Conservation (phyloP, 2,113 vertebrate species). For the Seriola dumerili region DNA sequence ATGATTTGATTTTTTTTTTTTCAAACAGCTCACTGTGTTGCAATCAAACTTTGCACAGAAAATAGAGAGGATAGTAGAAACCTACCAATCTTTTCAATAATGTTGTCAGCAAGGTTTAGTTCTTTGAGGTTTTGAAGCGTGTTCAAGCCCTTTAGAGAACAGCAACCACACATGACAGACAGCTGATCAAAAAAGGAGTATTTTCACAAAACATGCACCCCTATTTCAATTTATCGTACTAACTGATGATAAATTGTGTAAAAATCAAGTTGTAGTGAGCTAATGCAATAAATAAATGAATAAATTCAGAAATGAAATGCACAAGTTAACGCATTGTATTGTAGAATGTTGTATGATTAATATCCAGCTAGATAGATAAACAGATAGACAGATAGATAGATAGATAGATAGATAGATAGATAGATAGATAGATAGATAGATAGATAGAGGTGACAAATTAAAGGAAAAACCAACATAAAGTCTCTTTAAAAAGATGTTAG, state of each 20-base stretch:
- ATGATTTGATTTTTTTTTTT: slow-evolving; percentile 31
- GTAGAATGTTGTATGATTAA: too few relatives aligned
- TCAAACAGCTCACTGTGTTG: slow-evolving; percentile 19
- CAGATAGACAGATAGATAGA: not conserved
- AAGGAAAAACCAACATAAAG: too few relatives aligned
- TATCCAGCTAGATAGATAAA: too few relatives aligned
- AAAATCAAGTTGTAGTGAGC: not conserved
- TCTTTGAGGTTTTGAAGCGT: slow-evolving; percentile 87
- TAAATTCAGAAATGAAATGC: too few relatives aligned
- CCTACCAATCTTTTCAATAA: slow-evolving; percentile 86
- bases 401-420: slow-evolving; percentile 6
- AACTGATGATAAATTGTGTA: not conserved
- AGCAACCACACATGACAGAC: not conserved
- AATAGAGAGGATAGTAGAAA: slow-evolving; percentile 29
- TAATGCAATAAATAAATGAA: not conserved
- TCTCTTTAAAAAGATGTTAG: too few relatives aligned
- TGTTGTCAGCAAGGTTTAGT: slow-evolving; percentile 89
- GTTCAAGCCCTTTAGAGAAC: slow-evolving; percentile 82
- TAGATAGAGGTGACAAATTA: too few relatives aligned
- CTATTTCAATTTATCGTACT: not conserved
- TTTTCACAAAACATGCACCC: not conserved
- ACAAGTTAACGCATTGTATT: too few relatives aligned
- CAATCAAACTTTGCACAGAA: slow-evolving; percentile 22
- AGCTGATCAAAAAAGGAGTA: not conserved
- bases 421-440: not conserved